Conservation (phyloP, 2,113 vertebrate genomes). For the Vanacampus margaritifer region DNA sequence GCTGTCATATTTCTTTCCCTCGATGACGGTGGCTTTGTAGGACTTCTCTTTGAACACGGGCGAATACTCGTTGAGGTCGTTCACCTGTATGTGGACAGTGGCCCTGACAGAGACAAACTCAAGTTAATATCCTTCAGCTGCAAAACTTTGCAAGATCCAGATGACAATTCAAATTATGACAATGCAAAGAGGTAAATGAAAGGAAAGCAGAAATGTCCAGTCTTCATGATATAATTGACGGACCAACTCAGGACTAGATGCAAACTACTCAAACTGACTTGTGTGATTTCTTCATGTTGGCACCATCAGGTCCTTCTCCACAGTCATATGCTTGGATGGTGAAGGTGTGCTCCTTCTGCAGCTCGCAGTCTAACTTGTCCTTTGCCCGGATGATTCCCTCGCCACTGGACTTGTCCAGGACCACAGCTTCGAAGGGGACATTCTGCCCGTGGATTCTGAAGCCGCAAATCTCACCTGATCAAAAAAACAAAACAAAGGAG, state of each 20-base stretch:
- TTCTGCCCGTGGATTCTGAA: constrained; percentile 97
- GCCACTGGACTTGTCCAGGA: constrained; percentile 95
- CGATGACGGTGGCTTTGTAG: constrained; percentile 86
- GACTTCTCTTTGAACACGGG: constrained; percentile 96
- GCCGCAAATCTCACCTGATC: constrained; percentile 94
- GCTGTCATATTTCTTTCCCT: constrained; percentile 84
- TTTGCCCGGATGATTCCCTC: constrained; percentile 91
- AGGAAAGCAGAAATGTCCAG: not conserved
- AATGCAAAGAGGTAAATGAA: not conserved
- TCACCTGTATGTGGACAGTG: constrained; percentile 95
- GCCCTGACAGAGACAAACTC: constrained; percentile 74
- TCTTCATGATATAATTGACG: not conserved
- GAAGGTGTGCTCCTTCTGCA: constrained; percentile 96
- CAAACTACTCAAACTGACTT: constrained; percentile 78
- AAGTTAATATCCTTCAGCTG: constrained; percentile 14
- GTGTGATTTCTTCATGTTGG: constrained; percentile 90
- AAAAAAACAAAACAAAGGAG: constrained; percentile 50
- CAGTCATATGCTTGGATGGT: constrained; percentile 97
- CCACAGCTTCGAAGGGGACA: constrained; percentile 94
- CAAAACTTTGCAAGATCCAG: not conserved
- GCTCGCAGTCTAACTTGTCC: constrained; percentile 92
- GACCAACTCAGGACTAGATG: not conserved
- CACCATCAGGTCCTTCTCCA: constrained; percentile 87
- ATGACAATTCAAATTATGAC: no score
- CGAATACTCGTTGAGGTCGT: constrained; percentile 91